Percentiles rank a stretch among this genome's conserved stretches.
Conservation (phyloP, 2,113 vertebrate species). For the Mormoops blainvillei region DNA sequence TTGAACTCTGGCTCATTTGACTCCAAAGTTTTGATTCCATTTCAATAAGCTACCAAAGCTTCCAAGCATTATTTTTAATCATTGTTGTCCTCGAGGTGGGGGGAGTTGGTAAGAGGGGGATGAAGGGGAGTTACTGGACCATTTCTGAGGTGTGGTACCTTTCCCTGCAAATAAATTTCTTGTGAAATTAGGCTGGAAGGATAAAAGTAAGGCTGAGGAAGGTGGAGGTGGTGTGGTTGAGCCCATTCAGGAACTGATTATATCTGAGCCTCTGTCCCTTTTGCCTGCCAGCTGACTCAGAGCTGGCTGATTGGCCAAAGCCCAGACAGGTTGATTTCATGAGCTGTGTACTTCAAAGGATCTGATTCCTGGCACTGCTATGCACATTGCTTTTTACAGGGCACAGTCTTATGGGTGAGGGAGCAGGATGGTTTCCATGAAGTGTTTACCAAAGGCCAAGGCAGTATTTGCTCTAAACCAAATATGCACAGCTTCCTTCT, state of each 20-base stretch:
- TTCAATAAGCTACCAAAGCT: background rate
- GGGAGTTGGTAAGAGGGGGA: background rate
- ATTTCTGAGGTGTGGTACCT: background rate
- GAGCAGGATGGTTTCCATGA: background rate
- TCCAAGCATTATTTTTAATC: background rate
- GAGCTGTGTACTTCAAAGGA: conserved; percentile 47
- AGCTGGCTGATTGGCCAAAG: background rate
- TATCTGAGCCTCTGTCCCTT: conserved; percentile 28
- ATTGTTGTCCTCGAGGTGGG: background rate
- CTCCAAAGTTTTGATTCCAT: background rate
- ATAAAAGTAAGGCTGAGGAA: background rate
- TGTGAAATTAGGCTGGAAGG: conserved; percentile 13
- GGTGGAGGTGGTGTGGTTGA: background rate
- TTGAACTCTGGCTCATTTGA: conserved; percentile 5
- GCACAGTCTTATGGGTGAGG: background rate
- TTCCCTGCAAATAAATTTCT: background rate
- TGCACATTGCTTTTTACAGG: background rate
- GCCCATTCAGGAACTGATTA: conserved; percentile 47
- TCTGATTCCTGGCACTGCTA: conserved; percentile 43
- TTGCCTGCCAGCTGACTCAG: conserved; percentile 38
- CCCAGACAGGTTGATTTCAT: conserved; percentile 27
- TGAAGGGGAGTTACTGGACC: background rate
- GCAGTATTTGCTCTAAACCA: conserved; percentile 32
- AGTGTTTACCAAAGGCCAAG: conserved; percentile 22
- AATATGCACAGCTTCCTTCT: conserved; percentile 25